Conservation (phyloP, 2,797 vertebrate species). For the Intellagama lesueurii region DNA sequence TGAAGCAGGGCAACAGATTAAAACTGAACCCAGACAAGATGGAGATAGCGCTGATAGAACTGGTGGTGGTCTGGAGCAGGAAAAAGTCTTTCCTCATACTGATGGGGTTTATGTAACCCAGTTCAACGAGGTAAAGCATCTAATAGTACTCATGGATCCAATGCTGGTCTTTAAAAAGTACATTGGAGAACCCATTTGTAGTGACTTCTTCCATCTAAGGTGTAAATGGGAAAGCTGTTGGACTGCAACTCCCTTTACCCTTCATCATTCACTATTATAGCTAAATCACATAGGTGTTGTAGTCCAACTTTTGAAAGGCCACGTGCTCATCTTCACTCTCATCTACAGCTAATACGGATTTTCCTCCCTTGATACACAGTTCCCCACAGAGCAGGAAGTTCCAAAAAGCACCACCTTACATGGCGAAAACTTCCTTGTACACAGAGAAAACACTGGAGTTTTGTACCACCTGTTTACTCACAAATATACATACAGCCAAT, state of each 20-base stretch:
- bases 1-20: too few relatives aligned
- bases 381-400: background rate
- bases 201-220: too few relatives aligned
- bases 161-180: too few relatives aligned
- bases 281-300: background rate
- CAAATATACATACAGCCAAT: background rate
- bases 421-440: background rate
- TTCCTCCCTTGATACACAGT: background rate
- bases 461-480: background rate
- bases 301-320: background rate
- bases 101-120: too few relatives aligned
- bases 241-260: background rate
- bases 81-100: too few relatives aligned
- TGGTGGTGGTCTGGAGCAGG: too few relatives aligned
- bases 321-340: background rate
- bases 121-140: too few relatives aligned
- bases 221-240: too few relatives aligned
- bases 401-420: background rate
- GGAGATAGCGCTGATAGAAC: too few relatives aligned
- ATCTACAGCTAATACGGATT: background rate
- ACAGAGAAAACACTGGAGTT: background rate
- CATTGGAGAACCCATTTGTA: too few relatives aligned
- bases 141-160: too few relatives aligned
- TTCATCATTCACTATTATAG: background rate
- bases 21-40: too few relatives aligned